phyloP scores from a whole-genome alignment of 1,140 invertebrate genomes.

The Caenorhabditis briggsae region DNA sequence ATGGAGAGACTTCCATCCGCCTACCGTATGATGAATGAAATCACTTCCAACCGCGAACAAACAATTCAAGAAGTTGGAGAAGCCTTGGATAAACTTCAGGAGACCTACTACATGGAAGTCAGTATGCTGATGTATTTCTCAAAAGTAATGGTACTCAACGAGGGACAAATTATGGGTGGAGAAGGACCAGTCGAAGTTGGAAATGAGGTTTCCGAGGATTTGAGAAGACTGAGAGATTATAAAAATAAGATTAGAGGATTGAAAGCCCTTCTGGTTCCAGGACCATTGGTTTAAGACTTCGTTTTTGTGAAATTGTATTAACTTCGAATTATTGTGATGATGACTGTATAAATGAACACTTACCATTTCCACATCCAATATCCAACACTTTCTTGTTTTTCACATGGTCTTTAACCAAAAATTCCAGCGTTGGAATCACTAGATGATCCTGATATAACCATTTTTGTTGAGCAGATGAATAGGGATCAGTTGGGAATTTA shows the following conservation, averaged over 20 bases:
- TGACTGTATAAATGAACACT: not conserved
- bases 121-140: not conserved
- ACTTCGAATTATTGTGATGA: too few species aligned
- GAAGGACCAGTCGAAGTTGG: conserved; percentile 2
- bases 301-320: too few species aligned
- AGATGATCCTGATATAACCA: conserved; percentile 10
- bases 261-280: conserved; percentile 6
- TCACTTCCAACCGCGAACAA: not conserved
- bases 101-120: not conserved
- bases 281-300: too few species aligned
- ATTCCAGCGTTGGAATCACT: conserved; percentile 10
- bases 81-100: not conserved
- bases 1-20: conserved; percentile 28
- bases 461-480: conserved; percentile 28
- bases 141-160: not conserved
- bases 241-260: not conserved
- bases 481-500: conserved; percentile 17
- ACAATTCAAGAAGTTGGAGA: not conserved
- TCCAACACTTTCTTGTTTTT: conserved; percentile 21
- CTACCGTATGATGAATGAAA: conserved; percentile 3
- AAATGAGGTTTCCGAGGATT: conserved; percentile 8
- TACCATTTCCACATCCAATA: conserved; percentile 46
- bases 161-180: not conserved
- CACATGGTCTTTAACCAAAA: not conserved
- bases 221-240: conserved; percentile 41